Base-by-base conservation (phyloP, 2,888 invertebrate species). In the Octodonta nipae region DNA sequence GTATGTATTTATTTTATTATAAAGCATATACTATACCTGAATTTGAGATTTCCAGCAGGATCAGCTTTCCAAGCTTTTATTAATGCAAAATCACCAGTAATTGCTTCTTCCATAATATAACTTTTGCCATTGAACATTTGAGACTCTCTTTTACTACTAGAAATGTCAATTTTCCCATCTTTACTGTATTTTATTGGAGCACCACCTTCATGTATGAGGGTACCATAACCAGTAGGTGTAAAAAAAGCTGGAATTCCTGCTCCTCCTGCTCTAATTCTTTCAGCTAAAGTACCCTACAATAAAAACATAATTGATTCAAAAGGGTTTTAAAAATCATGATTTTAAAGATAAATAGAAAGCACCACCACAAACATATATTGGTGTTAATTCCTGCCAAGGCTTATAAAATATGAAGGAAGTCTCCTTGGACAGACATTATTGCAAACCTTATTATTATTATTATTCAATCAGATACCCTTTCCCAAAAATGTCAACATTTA, bases 51-150 rank as follows among this genome's bases (percentile, higher is more conserved):
- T 32, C 98, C 98, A 33, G 77, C 68, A 39, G 72, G 75, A 61
- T 98, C 98, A 1, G 95, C 95, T 61, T 93, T 95, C 79, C 89
- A 89, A 0, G 93, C 98, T 63, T 98, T 98, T 4, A 99, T 71
- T 12, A 98, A 67, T 0, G 96, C 89, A 66, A 75, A 98, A 60
- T 99, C 96, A 1, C 92, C 98, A 20, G 81, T 88, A 27, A 98
- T 93, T 0, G 93, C 87, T 57, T 86, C 81, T 61, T 98, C 98
- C 78, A 99, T 70, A 8, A 99, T 81, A 55, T 89, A 99, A 38
- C 81, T 63, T 47, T 74, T 72, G 0, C 92, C 95, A 58, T 88
- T 73, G 53, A 95, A 95, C 37, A 71, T 63, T 44, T 85, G 71
- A 2, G 76, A 70, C 44, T 72, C 70, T 48, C 85, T 75, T 14